Evolutionary conservation across 2,113 vertebrate genomes (phyloP).

Genomic region (Leptosomus discolor): DNA sequence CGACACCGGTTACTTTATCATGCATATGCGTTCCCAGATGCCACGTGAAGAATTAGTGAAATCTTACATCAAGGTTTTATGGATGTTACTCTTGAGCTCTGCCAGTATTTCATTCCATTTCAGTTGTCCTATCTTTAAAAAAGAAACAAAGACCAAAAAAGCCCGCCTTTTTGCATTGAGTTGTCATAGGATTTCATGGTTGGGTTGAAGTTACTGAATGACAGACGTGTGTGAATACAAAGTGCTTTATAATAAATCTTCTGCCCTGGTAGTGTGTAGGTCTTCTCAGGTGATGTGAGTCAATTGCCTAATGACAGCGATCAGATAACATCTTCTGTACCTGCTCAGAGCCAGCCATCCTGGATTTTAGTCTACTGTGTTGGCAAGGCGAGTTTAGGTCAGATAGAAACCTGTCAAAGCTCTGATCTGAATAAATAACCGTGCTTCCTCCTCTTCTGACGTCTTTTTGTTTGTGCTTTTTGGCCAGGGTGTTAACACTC

Average conservation of each 20-base stretch:
- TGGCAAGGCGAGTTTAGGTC: neutral
- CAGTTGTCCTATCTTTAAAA: neutral
- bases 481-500: neutral
- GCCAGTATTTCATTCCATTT: neutral
- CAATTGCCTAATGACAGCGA: conserved; percentile 2
- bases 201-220: neutral
- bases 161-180: neutral
- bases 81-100: neutral
- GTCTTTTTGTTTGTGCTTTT: neutral
- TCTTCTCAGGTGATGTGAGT: conserved; percentile 22
- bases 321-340: conserved; percentile 30
- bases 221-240: neutral
- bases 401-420: neutral
- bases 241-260: neutral
- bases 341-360: neutral
- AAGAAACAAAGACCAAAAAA: neutral
- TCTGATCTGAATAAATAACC: neutral
- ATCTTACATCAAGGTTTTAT: neutral
- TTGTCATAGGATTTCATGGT: neutral
- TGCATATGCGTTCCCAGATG: neutral
- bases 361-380: neutral
- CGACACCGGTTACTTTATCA: neutral
- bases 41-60: neutral
- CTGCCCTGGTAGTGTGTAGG: neutral
- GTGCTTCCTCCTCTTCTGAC: neutral